A percentile compares a stretch with the other conserved stretches of the same genome.
These are phyloP conservation scores for Lepus oiostolus DNA, from an alignment of 2,797 vertebrate species.

Conservation along the genomic window DNA sequence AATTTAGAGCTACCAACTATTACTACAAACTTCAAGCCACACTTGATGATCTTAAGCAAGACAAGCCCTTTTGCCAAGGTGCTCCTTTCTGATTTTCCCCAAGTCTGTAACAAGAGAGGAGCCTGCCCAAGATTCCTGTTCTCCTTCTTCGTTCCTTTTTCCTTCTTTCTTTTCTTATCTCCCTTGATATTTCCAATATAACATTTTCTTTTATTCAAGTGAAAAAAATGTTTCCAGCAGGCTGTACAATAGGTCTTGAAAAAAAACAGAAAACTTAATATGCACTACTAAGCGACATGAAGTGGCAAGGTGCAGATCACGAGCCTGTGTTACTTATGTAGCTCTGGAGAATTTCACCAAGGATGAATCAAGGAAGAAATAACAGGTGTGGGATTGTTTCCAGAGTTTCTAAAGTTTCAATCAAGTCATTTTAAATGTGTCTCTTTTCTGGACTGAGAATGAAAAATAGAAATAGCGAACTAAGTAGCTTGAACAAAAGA, in stretches of 20 bases:
- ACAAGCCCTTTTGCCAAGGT: not conserved
- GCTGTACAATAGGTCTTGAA: slow-evolving; percentile 28
- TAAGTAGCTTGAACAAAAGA: not conserved
- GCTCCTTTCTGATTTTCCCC: not conserved
- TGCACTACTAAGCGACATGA: not conserved
- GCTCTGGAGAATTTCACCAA: not conserved
- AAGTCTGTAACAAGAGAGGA: not conserved
- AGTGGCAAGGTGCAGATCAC: not conserved
- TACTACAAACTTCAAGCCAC: slow-evolving; percentile 2
- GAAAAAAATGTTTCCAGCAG: not conserved
- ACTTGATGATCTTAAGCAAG: not conserved
- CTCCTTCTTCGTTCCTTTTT: accelerated
- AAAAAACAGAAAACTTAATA: not conserved
- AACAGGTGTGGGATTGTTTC: not conserved
- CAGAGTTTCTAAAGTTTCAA: not conserved
- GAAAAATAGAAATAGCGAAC: not conserved
- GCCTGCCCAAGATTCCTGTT: not conserved
- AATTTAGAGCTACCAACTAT: not conserved
- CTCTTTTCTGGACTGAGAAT: not conserved
- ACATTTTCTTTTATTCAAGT: not conserved
- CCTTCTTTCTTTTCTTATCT: not conserved
- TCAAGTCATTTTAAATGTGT: not conserved
- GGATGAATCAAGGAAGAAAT: not conserved
- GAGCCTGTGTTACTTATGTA: not conserved
- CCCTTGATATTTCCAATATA: not conserved